Base-by-base conservation (phyloP, 2,888 invertebrate genomes). In the Thecocarcelia acutangulata region DNA sequence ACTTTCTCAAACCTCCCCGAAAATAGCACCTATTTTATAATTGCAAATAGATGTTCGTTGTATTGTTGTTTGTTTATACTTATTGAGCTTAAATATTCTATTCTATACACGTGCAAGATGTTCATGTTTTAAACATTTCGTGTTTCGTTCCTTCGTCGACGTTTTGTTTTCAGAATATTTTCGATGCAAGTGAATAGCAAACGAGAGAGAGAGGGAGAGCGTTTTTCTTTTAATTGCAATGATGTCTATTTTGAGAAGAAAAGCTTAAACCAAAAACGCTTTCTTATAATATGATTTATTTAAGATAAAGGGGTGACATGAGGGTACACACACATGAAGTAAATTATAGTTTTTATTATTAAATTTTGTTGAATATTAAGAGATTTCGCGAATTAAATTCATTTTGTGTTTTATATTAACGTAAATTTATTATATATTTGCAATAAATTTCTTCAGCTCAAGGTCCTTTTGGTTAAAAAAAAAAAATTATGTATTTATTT, bases 21-120 rank as follows among this genome's bases (percentile, higher is more conserved):
- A 59, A 50, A 17, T 11, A 1, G n/a, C 73, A 73, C 58, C 73
- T 74, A 44, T 59, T 77, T 64, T 46, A n/a, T 33, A 17, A 46
- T 56, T 42, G 40, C 37, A 15, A 63, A 33, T 37, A 33, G 8
- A 21, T 52, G 40, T 48, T 44, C 59, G 19, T 33, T 46, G 8
- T 54, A 9, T 63, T 42, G 15, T 17, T 15, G 24, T 21, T 76
- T 50, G 24, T n/a, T 21, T n/a, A 48, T 58, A n/a, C n/a, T n/a
- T n/a, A 17, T 72, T 59, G 59, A 59, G 59, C 24, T 59, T 61
- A 44, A 78, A 69, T 78, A 61, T 78, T 78, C 78, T 70, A 82
- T 82, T 78, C 82, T 9, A 82, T 74, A 82, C 82, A 82, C 82
- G 82, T 82, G 82, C 78, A 82, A 70, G 61, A 66, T 74, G 54